Evolutionary conservation across 1,140 invertebrate species (phyloP), one percentile per base, ranked within the genome.

Genomic region (Adelges cooleyi): DNA sequence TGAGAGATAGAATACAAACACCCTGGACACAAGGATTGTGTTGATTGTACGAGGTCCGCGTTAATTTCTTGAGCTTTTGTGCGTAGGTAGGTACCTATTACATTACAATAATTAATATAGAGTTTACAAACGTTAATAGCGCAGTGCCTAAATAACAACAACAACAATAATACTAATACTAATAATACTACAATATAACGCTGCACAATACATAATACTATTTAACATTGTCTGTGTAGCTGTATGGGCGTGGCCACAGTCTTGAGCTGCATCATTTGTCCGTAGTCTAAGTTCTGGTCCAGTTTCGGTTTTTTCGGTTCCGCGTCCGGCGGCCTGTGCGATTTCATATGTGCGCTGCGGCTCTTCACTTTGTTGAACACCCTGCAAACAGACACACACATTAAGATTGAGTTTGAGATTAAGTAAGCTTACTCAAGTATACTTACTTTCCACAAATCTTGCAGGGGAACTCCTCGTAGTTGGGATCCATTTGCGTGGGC

Each of bases 401-500:
- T n/a, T n/a, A n/a, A n/a, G n/a, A n/a, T n/a, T n/a, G n/a, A n/a
- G n/a, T n/a, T n/a, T n/a, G n/a, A n/a, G n/a, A n/a, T n/a, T n/a
- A n/a, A n/a, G n/a, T n/a, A n/a, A 33, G 11, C 5, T 33, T 33
- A 33, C 5, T 33, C n/a, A 33, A 33, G 15, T 44, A 11, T 78
- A 91, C 90, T 89, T 89, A 95, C 92, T 94, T 95, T 82, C 91
- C 91, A 86, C 93, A 96, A 75, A 95, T 86, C 82, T 92, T 93
- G 84, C 93, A 96, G 72, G 92, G 92, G 78, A 89, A 86, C 72
- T 82, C 74, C 66, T 79, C 78, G 17, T 70, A 42, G 62, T 75
- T 65, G 68, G 68, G 50, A 38, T 72, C 66, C 72, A 69, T 76
- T 73, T 69, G 79, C 74, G 79, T 78, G 74, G 80, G 77, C 73